A percentile compares a stretch with the other conserved stretches of the same genome.
Evolutionary conservation across 2,888 invertebrate species (phyloP).

Genomic region (Pollenia angustigena): DNA sequence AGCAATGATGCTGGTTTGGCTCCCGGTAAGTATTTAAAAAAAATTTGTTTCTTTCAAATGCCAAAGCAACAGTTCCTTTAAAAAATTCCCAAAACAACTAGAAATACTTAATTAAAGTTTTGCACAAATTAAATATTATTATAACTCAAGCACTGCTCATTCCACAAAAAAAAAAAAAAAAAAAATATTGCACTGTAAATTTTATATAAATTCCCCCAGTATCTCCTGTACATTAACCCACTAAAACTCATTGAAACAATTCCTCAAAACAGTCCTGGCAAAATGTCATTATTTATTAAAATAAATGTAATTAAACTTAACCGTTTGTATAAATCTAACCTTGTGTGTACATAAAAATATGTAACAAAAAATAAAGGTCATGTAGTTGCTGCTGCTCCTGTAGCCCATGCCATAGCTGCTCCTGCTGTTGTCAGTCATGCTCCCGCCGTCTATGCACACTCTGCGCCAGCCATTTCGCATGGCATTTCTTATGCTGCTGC

Average conservation of each 20-base stretch:
- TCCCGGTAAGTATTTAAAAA: slow-evolving; percentile 75
- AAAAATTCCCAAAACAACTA: slow-evolving; percentile 2
- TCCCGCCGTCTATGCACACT: slow-evolving; percentile 73
- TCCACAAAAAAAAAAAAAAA: background rate
- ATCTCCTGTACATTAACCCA: slow-evolving; percentile 9
- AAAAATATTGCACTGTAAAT: slow-evolving; percentile 62
- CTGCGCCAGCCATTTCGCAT: slow-evolving; percentile 78
- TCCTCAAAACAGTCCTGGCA: background rate
- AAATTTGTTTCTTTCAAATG: background rate
- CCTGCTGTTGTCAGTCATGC: slow-evolving; percentile 71
- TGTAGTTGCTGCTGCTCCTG: slow-evolving; percentile 78
- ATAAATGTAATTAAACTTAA: slow-evolving; percentile 45
- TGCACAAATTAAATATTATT: slow-evolving; percentile 10
- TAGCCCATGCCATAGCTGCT: slow-evolving; percentile 77
- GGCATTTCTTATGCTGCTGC: slow-evolving; percentile 72
- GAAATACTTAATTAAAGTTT: background rate
- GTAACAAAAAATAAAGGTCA: slow-evolving; percentile 74
- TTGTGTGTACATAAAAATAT: slow-evolving; percentile 49
- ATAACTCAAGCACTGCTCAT: slow-evolving; percentile 48
- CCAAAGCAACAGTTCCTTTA: background rate
- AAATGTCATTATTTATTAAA: background rate
- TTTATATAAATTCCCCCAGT: slow-evolving; percentile 3
- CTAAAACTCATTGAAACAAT: background rate
- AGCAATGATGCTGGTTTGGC: slow-evolving; percentile 83
- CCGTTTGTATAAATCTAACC: slow-evolving; percentile 68